Conservation (phyloP, 2,888 invertebrate genomes). For the Trilocha varians region DNA sequence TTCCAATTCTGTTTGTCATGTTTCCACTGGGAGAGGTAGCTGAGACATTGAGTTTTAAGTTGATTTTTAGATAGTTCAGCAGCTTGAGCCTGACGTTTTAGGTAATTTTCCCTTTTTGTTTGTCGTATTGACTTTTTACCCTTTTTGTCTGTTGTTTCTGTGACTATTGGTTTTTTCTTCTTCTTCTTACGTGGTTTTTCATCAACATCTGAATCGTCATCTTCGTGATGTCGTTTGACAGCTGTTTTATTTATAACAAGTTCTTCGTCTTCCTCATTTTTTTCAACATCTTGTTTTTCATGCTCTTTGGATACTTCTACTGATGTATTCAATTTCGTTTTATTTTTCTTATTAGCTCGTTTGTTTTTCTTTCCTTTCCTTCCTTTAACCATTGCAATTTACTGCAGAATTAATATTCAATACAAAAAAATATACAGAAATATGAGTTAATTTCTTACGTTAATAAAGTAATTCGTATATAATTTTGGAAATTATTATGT, state of each 20-base stretch:
- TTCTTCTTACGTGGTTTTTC: slow-evolving; percentile 42
- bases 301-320: slow-evolving; percentile 12
- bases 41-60: slow-evolving; percentile 74
- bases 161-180: slow-evolving; percentile 38
- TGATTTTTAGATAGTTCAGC: slow-evolving; percentile 67
- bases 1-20: slow-evolving; percentile 81
- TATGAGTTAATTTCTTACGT: no score
- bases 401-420: not conserved
- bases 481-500: no score
- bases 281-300: slow-evolving; percentile 15
- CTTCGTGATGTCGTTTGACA: slow-evolving; percentile 22
- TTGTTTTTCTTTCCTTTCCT: slow-evolving; percentile 33
- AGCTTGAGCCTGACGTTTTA: slow-evolving; percentile 68
- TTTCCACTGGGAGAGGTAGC: slow-evolving; percentile 83
- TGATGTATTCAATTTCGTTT: slow-evolving; percentile 13
- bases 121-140: slow-evolving; percentile 76
- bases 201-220: slow-evolving; percentile 38
- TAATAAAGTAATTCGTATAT: no score
- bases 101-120: slow-evolving; percentile 76
- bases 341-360: slow-evolving; percentile 31
- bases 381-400: not conserved
- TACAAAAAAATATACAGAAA: not conserved
- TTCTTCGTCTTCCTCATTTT: slow-evolving; percentile 14
- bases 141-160: slow-evolving; percentile 45
- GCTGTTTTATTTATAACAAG: not conserved